A percentile compares a stretch with the other conserved stretches of the same genome.
Evolutionary conservation across 2,113 vertebrate species (phyloP).

Genomic region (Erinaceus europaeus): DNA sequence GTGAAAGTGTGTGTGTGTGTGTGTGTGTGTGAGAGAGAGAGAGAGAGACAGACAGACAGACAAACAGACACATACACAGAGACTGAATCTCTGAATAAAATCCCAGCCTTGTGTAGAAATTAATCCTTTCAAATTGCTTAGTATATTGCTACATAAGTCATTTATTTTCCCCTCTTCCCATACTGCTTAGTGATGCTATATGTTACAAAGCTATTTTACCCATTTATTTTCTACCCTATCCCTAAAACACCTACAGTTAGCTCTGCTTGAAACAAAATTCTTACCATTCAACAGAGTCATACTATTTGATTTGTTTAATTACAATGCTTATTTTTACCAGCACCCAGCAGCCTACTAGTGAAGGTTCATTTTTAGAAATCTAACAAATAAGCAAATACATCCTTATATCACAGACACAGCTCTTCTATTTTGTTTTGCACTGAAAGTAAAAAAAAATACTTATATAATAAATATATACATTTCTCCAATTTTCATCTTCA

Average conservation of each 20-base stretch:
- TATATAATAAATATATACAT: slow-evolving; percentile 22
- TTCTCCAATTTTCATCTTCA: background rate
- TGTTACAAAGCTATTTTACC: background rate
- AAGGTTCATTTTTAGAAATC: slow-evolving; percentile 59
- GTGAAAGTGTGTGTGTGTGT: background rate
- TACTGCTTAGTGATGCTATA: background rate
- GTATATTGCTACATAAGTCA: background rate
- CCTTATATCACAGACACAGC: slow-evolving; percentile 33
- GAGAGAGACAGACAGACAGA: accelerated
- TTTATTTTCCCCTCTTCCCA: background rate
- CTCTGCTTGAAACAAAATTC: slow-evolving; percentile 2
- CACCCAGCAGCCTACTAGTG: background rate
- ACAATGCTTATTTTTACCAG: slow-evolving; percentile 64
- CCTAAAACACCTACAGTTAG: background rate
- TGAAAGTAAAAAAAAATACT: slow-evolving; percentile 23
- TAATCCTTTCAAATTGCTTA: too few species aligned
- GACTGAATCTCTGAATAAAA: background rate
- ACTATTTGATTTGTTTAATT: slow-evolving; percentile 48
- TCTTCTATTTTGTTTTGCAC: slow-evolving; percentile 37
- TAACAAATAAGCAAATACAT: slow-evolving; percentile 51
- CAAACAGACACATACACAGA: too few species aligned
- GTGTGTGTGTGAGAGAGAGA: background rate
- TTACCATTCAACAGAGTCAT: slow-evolving; percentile 6
- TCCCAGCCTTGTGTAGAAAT: background rate
- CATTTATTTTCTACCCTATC: too few species aligned